These are phyloP conservation scores for Macrocentrus cingulum DNA, from an alignment of 1,140 invertebrate species.

Conservation along the genomic window DNA sequence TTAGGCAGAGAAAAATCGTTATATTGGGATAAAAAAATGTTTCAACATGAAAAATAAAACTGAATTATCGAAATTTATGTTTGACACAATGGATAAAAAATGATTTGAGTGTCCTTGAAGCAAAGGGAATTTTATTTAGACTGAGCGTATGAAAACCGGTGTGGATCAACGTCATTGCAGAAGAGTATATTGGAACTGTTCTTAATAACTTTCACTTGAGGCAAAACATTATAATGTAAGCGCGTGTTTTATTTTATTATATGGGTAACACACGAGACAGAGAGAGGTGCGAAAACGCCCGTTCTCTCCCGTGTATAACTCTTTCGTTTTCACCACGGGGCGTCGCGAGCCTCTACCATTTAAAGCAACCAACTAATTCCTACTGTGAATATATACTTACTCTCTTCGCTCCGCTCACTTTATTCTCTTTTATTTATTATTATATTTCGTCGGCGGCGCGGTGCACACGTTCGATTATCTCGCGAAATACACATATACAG, in stretches of 20 bases:
- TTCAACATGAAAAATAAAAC: too few species aligned
- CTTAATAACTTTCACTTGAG: constrained; percentile 28
- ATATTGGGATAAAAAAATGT: too few species aligned
- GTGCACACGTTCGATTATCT: constrained; percentile 9
- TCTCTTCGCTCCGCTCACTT: not conserved
- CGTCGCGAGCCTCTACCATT: constrained; percentile 38
- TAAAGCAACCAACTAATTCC: constrained; percentile 52
- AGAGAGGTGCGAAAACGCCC: constrained; percentile 49
- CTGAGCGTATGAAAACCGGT: not conserved
- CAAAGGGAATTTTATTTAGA: not conserved
- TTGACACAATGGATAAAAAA: too few species aligned
- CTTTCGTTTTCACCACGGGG: constrained; percentile 56
- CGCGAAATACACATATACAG: not conserved
- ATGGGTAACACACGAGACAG: constrained; percentile 38
- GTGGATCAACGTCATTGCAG: constrained; percentile 3
- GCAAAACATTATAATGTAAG: constrained; percentile 53
- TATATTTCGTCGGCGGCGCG: not conserved
- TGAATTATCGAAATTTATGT: too few species aligned
- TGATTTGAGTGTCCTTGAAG: not conserved
- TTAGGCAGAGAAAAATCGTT: too few species aligned
- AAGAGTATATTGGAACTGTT: not conserved
- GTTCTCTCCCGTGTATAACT: constrained; percentile 46
- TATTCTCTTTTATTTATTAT: not conserved
- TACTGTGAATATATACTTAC: constrained; percentile 39
- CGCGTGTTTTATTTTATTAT: constrained; percentile 37